These are phyloP conservation scores for Drosophila elegans DNA, from an alignment of 1,140 invertebrate species.

Conservation along the genomic window DNA sequence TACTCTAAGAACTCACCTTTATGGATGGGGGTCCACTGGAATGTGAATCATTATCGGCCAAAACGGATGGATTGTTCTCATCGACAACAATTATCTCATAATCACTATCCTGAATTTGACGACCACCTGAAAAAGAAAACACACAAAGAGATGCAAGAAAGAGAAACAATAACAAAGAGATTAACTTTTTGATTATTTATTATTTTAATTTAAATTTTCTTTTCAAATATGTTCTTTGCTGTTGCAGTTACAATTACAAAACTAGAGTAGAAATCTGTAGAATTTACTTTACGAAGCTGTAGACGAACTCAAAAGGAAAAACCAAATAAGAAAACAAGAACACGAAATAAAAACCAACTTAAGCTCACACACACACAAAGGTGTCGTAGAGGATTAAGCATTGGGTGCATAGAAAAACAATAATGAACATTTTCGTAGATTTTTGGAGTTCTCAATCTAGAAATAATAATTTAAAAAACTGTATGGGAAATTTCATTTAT, in stretches of 20 bases:
- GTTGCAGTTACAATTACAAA: constrained; percentile 46
- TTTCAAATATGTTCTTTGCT: constrained; percentile 3
- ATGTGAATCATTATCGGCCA: constrained; percentile 91
- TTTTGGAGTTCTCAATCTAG: background rate
- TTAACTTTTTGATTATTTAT: constrained; percentile 3
- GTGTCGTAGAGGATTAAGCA: constrained; percentile 22
- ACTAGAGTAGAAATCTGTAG: constrained; percentile 51
- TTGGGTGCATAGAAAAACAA: background rate
- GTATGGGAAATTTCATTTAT: too few relatives aligned
- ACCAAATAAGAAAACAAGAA: constrained; percentile 1
- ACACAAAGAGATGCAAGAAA: background rate
- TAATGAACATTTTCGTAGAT: background rate
- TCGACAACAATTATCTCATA: constrained; percentile 96
- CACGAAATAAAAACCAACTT: background rate
- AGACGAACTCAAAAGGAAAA: constrained; percentile 10
- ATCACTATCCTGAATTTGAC: constrained; percentile 90
- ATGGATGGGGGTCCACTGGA: constrained; percentile 91
- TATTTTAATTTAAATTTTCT: constrained; percentile 2
- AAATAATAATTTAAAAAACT: background rate
- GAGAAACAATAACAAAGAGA: background rate
- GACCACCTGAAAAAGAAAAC: constrained; percentile 80
- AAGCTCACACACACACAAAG: constrained; percentile 30
- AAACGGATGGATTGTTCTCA: constrained; percentile 93
- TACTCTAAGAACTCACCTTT: constrained; percentile 88
- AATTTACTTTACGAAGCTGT: constrained; percentile 50